Conservation (phyloP, 2,888 invertebrate species). For the Campopleginae sp. region DNA sequence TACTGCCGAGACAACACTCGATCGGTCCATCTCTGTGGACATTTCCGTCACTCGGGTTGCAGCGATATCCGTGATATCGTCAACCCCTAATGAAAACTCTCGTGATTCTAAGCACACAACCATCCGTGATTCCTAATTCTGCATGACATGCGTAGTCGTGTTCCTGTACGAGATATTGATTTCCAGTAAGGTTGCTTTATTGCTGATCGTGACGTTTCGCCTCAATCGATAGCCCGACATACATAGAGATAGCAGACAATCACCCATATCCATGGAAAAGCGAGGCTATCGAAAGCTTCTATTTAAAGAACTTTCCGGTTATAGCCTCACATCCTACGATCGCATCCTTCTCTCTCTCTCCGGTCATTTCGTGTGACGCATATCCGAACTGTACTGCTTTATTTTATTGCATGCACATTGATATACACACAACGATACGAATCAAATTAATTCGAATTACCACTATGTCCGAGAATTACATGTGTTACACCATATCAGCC, state of each 20-base stretch:
- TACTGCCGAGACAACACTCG: constrained; percentile 26
- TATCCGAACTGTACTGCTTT: constrained; percentile 20
- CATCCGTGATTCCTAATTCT: constrained; percentile 46
- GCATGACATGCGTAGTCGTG: constrained; percentile 34
- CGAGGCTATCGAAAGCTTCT: constrained; percentile 33
- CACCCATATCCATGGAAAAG: constrained; percentile 30
- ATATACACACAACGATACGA: constrained; percentile 7
- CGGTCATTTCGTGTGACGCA: constrained; percentile 15
- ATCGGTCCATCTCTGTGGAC: constrained; percentile 20
- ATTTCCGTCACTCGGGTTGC: constrained; percentile 20
- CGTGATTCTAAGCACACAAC: constrained; percentile 38
- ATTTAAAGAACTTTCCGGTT: constrained; percentile 21
- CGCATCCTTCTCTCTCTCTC: constrained; percentile 23
- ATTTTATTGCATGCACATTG: not conserved
- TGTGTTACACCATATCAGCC: constrained; percentile 1
- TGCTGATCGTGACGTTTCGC: constrained; percentile 38
- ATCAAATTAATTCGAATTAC: constrained; percentile 50
- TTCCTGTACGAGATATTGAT: constrained; percentile 75
- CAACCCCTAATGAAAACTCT: constrained; percentile 37
- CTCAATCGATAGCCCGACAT: constrained; percentile 19
- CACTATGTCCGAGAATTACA: constrained; percentile 20
- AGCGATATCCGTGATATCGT: constrained; percentile 4
- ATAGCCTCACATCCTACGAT: not conserved
- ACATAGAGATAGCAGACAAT: constrained; percentile 2
- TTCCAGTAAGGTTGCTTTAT: constrained; percentile 76